Conservation (phyloP, 2,888 invertebrate species). For the Orthosia cruda region DNA sequence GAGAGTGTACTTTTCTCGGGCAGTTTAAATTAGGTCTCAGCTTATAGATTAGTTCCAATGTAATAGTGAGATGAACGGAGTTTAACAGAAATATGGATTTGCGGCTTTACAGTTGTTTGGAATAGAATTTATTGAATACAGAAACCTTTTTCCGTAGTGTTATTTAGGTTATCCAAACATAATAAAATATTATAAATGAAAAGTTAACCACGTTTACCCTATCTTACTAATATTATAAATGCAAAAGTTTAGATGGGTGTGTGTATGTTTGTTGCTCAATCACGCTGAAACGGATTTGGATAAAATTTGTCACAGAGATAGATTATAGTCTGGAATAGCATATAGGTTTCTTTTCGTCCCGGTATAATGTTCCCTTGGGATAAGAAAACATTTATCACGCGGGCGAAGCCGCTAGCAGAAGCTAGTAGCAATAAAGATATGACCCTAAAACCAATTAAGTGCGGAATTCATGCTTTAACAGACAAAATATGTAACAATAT, state of each 20-base stretch:
- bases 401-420: no score
- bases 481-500: background rate
- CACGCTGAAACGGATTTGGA: no score
- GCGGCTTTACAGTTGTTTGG: no score
- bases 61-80: background rate
- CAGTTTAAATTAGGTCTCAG: slow-evolving; percentile 35
- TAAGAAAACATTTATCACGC: background rate
- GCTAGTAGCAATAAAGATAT: background rate
- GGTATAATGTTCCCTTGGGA: no score
- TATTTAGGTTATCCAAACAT: background rate
- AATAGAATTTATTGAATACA: no score
- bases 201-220: no score
- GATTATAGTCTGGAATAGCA: no score
- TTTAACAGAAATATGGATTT: background rate
- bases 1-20: slow-evolving; percentile 31
- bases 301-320: no score
- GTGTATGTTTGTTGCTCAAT: no score
- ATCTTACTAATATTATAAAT: background rate
- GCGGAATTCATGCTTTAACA: background rate
- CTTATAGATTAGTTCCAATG: slow-evolving; percentile 28
- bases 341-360: no score
- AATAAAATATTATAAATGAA: background rate
- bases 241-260: background rate
- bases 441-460: background rate
- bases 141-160: background rate